A percentile compares a stretch with the other conserved stretches of the same genome.
Evolutionary conservation across 1,140 invertebrate genomes (phyloP).

Genomic region (Magallana ariakensis): DNA sequence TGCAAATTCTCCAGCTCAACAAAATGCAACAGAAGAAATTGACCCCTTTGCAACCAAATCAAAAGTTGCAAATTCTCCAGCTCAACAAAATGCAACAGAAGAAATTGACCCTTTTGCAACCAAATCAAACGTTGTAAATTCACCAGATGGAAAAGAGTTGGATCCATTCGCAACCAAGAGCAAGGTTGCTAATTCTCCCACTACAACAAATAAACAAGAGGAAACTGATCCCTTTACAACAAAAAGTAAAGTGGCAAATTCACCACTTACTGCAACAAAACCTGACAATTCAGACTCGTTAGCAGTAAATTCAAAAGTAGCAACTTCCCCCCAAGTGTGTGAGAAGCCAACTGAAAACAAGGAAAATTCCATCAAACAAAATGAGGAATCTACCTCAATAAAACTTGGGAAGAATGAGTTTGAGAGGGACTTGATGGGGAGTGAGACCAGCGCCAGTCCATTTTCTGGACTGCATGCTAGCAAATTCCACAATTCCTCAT

Average conservation of each 20-base stretch:
- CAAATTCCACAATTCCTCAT: neutral
- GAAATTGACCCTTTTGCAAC: slow-evolving; percentile 33
- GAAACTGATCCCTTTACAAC: slow-evolving; percentile 31
- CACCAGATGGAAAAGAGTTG: too few species aligned
- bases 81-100: neutral
- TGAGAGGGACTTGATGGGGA: neutral
- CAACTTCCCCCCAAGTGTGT: slow-evolving; percentile 28
- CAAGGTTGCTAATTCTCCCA: slow-evolving; percentile 40
- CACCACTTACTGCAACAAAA: neutral
- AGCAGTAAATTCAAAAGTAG: slow-evolving; percentile 4
- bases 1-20: slow-evolving; percentile 42
- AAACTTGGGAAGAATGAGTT: neutral
- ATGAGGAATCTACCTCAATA: neutral
- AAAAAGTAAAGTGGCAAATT: slow-evolving; percentile 37
- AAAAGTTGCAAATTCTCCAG: slow-evolving; percentile 43
- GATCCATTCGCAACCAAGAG: slow-evolving; percentile 18
- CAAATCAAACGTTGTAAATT: slow-evolving; percentile 42
- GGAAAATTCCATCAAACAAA: neutral
- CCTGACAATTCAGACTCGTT: neutral
- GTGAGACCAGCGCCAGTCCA: neutral
- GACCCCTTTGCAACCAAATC: slow-evolving; percentile 34
- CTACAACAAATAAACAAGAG: neutral
- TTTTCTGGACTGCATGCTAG: neutral
- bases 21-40: neutral
- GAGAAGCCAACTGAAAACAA: neutral